Conservation (phyloP, 2,113 vertebrate species). For the Clinocottus analis region DNA sequence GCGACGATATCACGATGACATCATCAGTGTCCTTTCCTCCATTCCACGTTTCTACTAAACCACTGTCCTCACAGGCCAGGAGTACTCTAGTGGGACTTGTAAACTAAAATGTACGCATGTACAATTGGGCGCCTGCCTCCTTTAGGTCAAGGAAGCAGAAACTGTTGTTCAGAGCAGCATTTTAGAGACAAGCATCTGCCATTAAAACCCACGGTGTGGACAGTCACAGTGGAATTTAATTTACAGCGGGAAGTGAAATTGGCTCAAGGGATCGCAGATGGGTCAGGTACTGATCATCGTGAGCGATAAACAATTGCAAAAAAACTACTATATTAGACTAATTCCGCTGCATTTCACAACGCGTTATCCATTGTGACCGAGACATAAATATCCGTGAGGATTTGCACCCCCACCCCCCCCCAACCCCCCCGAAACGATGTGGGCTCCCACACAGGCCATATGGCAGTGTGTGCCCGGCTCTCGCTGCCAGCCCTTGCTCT, state of each 20-base stretch:
- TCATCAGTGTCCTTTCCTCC: background rate
- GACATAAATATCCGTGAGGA: conserved; percentile 78
- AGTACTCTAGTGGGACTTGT: background rate
- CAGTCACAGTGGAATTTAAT: conserved; percentile 22
- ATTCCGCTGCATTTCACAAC: conserved; percentile 47
- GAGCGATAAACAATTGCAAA: conserved; percentile 22
- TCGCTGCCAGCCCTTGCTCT: conserved; percentile 75
- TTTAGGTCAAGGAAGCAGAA: conserved; percentile 1
- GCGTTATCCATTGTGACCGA: conserved; percentile 42
- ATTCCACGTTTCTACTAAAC: too few relatives aligned
- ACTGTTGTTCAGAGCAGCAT: conserved; percentile 21
- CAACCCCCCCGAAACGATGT: too few relatives aligned
- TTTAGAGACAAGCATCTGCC: background rate
- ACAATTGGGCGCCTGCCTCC: background rate
- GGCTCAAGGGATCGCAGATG: conserved; percentile 37
- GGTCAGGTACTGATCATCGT: conserved; percentile 33
- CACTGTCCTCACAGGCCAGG: background rate
- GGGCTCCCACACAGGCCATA: conserved; percentile 80
- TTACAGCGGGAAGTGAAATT: conserved; percentile 11
- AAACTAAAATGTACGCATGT: background rate
- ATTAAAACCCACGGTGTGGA: background rate
- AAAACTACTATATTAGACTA: conserved; percentile 35
- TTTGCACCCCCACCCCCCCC: conserved; percentile 42
- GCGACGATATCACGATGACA: background rate
- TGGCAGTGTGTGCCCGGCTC: conserved; percentile 74